Conservation (phyloP, 2,113 vertebrate species). For the Anarrhichthys ocellatus region DNA sequence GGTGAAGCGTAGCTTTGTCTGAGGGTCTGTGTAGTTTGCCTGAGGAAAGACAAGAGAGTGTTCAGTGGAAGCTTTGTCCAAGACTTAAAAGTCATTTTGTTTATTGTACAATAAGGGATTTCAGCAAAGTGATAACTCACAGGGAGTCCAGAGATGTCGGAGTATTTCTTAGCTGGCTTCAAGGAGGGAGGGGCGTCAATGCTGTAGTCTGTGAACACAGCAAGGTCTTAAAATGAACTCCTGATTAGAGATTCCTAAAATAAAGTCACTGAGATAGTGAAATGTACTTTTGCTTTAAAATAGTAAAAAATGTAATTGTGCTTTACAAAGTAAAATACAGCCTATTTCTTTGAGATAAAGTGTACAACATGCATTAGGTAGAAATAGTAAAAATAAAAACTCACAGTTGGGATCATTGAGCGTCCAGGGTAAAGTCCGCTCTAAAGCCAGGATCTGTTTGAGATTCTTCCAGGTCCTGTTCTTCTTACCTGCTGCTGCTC, state of each 20-base stretch:
- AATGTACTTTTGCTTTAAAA: constrained; percentile 4
- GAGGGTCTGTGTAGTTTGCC: constrained; percentile 98
- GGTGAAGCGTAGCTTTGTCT: constrained; percentile 96
- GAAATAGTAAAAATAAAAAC: constrained; percentile 50
- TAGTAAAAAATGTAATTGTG: not conserved
- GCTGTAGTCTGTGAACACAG: constrained; percentile 87
- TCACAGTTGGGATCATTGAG: constrained; percentile 95
- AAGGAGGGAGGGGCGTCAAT: constrained; percentile 96
- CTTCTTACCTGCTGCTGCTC: constrained; percentile 97
- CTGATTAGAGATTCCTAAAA: not conserved
- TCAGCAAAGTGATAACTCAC: constrained; percentile 82
- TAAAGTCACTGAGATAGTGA: not conserved
- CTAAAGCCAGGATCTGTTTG: constrained; percentile 96
- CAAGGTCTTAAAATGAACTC: not conserved
- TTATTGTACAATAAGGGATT: not conserved
- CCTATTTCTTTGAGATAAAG: not conserved
- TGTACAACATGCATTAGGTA: not conserved
- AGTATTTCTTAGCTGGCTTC: constrained; percentile 97
- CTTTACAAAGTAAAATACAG: not conserved
- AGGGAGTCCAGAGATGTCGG: constrained; percentile 95
- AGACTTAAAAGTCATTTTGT: not conserved
- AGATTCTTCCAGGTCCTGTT: constrained; percentile 99
- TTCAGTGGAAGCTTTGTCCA: constrained; percentile 18
- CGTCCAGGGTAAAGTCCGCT: constrained; percentile 96
- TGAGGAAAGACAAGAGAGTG: constrained; percentile 66